These are phyloP conservation scores for Pseudopleuronectes americanus DNA, from an alignment of 2,797 vertebrate genomes.

Conservation along the genomic window DNA sequence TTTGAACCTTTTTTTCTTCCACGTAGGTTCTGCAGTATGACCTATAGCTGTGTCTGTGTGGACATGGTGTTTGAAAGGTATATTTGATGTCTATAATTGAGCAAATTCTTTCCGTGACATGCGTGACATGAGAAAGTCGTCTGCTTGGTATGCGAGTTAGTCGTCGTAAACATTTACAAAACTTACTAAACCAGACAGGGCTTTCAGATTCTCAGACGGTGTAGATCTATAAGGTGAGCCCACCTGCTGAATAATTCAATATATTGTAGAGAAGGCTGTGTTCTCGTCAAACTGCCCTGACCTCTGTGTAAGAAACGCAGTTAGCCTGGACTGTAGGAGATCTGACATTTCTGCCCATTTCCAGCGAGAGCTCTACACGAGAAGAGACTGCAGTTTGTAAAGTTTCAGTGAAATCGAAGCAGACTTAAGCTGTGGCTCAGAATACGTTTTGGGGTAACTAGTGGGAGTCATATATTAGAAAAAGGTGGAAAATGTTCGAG, in stretches of 20 bases:
- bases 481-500: not conserved
- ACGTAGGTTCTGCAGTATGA: conserved; percentile 42
- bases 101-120: conserved; percentile 1
- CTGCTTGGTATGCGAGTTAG: conserved; percentile 21
- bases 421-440: not conserved
- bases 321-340: not conserved
- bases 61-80: not conserved
- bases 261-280: not conserved
- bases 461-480: not conserved
- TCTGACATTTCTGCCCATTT: not conserved
- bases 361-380: not conserved
- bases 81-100: conserved; percentile 20
- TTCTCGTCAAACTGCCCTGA: not conserved
- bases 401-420: not conserved
- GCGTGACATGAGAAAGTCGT: not conserved
- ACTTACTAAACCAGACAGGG: conserved; percentile 2
- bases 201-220: not conserved
- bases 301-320: not conserved
- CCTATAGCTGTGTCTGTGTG: not conserved
- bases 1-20: conserved; percentile 48
- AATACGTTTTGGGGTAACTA: no score
- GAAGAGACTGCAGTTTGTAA: not conserved
- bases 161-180: conserved; percentile 10
- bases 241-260: not conserved
- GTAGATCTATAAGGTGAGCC: not conserved